Evolutionary conservation across 1,140 invertebrate genomes (phyloP).

Genomic region (Zaprionus kolodkinae): DNA sequence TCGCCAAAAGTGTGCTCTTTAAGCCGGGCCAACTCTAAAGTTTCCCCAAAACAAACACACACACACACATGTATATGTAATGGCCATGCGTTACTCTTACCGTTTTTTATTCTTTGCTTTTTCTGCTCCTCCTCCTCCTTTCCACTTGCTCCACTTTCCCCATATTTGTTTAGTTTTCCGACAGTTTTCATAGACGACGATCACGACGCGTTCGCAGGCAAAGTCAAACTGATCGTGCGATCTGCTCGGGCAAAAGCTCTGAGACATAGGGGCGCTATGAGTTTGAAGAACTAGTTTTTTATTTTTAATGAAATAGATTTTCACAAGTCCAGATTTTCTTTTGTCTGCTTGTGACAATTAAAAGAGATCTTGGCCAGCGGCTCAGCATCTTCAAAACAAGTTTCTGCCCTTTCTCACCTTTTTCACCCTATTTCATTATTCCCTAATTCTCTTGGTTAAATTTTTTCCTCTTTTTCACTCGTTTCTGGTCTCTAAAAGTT

Average conservation of each 20-base stretch:
- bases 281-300: constrained; percentile 50
- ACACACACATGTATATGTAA: constrained; percentile 3
- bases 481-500: constrained; percentile 45
- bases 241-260: constrained; percentile 35
- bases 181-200: constrained; percentile 35
- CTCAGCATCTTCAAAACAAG: constrained; percentile 69
- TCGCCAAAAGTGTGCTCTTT: constrained; percentile 67
- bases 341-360: constrained; percentile 70
- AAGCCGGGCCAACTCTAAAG: constrained; percentile 45
- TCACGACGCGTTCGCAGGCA: constrained; percentile 66
- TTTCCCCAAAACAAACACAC: constrained; percentile 24
- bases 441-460: constrained; percentile 57
- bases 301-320: constrained; percentile 50
- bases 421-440: constrained; percentile 59
- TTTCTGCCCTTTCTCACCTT: constrained; percentile 72
- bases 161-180: constrained; percentile 14
- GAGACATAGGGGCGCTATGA: constrained; percentile 18
- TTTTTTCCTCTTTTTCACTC: constrained; percentile 46
- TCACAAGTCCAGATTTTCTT: constrained; percentile 59
- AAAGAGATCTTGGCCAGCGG: constrained; percentile 62
- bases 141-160: neutral
- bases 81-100: constrained; percentile 20
- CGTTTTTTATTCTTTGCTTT: neutral
- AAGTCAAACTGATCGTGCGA: constrained; percentile 67
- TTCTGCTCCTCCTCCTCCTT: constrained; percentile 6